These are phyloP conservation scores for Xenopus tropicalis DNA, from an alignment of 2,113 vertebrate genomes.

Conservation along the genomic window DNA sequence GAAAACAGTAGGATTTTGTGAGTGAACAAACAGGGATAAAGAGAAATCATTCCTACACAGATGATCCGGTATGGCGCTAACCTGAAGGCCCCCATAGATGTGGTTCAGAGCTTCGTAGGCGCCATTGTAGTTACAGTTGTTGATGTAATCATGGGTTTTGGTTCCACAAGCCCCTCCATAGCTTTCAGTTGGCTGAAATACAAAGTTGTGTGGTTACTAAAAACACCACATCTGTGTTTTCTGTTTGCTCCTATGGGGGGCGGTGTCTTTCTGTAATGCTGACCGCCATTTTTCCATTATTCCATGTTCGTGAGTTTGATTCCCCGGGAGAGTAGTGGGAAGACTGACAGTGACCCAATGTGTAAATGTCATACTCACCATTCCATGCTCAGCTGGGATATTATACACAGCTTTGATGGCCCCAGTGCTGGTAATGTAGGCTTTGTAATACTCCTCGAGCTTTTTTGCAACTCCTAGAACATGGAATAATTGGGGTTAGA, in stretches of 20 bases:
- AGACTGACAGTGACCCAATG: no score
- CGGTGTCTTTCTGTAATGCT: no score
- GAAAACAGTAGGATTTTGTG: not conserved
- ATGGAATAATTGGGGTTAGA: not conserved
- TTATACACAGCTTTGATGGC: constrained; percentile 18
- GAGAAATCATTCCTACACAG: no score
- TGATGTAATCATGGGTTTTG: constrained; percentile 26
- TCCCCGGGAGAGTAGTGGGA: no score
- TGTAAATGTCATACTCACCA: constrained; percentile 14
- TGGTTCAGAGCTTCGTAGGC: constrained; percentile 36
- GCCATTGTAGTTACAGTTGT: constrained; percentile 36
- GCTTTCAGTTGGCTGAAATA: constrained; percentile 20
- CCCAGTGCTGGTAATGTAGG: not conserved
- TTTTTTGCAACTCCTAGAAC: constrained; percentile 24
- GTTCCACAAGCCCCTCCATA: constrained; percentile 30
- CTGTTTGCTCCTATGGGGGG: no score
- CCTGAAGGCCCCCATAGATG: constrained; percentile 27
- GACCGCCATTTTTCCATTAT: no score
- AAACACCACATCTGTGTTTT: no score
- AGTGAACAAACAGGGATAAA: no score
- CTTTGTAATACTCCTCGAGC: constrained; percentile 23
- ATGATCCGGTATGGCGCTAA: not conserved
- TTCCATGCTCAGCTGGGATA: constrained; percentile 20
- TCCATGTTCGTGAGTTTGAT: no score
- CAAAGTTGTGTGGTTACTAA: no score